Conservation (phyloP, 2,113 vertebrate species). For the Ascaphus truei region DNA sequence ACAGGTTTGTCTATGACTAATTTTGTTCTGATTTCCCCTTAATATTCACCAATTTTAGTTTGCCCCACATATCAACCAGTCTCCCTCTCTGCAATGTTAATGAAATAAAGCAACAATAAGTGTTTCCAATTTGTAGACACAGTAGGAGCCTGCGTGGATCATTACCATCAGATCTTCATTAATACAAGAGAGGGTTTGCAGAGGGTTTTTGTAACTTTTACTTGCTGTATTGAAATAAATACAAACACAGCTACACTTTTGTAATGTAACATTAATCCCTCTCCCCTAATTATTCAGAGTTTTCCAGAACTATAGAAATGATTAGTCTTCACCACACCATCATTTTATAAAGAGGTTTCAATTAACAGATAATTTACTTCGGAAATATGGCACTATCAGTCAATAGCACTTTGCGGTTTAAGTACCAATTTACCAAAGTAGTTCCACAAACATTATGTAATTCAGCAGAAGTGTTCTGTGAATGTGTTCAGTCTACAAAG, state of each 20-base stretch:
- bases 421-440: constrained; percentile 44
- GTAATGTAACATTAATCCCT: constrained; percentile 64
- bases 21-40: constrained; percentile 68
- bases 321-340: constrained; percentile 33
- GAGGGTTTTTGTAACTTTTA: constrained; percentile 59
- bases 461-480: constrained; percentile 45
- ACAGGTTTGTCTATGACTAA: too few species aligned
- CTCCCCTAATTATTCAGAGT: constrained; percentile 43
- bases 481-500: constrained; percentile 45
- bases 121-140: constrained; percentile 72
- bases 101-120: constrained; percentile 60
- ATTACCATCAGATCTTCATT: constrained; percentile 70
- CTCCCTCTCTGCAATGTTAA: constrained; percentile 71
- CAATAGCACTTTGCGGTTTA: constrained; percentile 39
- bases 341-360: constrained; percentile 53
- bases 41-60: constrained; percentile 68
- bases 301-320: constrained; percentile 29
- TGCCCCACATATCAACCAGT: constrained; percentile 77
- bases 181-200: constrained; percentile 59
- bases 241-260: constrained; percentile 64
- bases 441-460: constrained; percentile 44
- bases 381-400: constrained; percentile 50
- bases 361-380: constrained; percentile 49
- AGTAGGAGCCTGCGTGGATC: constrained; percentile 66
- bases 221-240: constrained; percentile 67